Conservation (phyloP, 2,113 vertebrate genomes). For the Psephotus haematonotus region DNA sequence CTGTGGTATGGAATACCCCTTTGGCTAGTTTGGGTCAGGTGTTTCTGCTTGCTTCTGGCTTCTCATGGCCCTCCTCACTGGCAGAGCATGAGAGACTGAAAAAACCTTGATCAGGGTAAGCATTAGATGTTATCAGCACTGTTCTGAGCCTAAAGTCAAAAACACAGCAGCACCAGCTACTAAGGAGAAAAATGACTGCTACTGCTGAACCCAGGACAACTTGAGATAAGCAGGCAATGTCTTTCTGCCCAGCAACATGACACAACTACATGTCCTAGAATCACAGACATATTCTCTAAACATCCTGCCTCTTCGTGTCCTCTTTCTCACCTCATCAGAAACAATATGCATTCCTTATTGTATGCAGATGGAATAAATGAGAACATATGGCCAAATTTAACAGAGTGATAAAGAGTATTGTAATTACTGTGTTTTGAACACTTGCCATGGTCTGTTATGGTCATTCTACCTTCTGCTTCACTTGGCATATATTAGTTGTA, state of each 20-base stretch:
- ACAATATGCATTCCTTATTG: not conserved
- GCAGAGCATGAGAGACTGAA: not conserved
- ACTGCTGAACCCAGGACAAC: not conserved
- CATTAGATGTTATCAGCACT: not conserved
- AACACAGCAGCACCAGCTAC: not conserved
- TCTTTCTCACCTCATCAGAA: not conserved
- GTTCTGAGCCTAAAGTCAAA: not conserved
- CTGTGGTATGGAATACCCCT: not conserved
- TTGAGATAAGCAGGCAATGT: not conserved
- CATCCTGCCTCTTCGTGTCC: not conserved
- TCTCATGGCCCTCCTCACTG: not conserved
- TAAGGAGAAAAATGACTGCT: not conserved
- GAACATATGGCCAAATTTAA: not conserved
- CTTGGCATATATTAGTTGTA: not conserved
- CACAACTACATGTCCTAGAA: not conserved
- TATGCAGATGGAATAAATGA: not conserved
- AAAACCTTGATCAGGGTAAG: not conserved
- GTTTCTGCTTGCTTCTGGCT: not conserved
- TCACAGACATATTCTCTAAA: not conserved
- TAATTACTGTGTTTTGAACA: not conserved
- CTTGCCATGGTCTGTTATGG: not conserved
- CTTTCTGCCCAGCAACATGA: not conserved
- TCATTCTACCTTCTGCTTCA: not conserved
- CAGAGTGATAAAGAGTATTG: not conserved
- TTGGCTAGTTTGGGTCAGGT: not conserved